phyloP scores from a whole-genome alignment of 2,888 invertebrate genomes.

The Slavum lentiscoides region DNA sequence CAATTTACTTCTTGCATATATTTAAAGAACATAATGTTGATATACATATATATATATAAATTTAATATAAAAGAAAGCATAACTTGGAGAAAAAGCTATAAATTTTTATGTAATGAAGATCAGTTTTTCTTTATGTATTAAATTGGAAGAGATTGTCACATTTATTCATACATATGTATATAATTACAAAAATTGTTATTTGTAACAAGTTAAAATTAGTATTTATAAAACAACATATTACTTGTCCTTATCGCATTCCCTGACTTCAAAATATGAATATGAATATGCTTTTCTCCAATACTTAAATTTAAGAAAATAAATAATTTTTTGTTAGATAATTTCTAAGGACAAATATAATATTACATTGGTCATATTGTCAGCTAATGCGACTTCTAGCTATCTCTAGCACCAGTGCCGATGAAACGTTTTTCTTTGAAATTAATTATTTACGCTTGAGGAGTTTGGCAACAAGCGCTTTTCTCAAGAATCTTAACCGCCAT shows the following conservation, averaged over 20 bases:
- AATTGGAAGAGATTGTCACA: too few species aligned
- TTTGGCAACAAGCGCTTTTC: neutral
- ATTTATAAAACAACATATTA: conserved; percentile 59
- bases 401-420: conserved; percentile 8
- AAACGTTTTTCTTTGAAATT: conserved; percentile 11
- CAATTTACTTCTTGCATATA: too few species aligned
- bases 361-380: neutral
- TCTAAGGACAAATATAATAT: neutral
- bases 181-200: too few species aligned
- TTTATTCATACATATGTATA: too few species aligned
- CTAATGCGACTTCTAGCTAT: neutral
- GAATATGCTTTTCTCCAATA: conserved; percentile 61
- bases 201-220: too few species aligned
- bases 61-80: too few species aligned
- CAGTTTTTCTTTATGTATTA: too few species aligned
- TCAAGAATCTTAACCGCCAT: neutral
- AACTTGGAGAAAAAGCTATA: too few species aligned
- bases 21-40: too few species aligned
- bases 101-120: too few species aligned
- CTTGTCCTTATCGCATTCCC: conserved; percentile 72
- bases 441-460: neutral
- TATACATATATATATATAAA: too few species aligned
- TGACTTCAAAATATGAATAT: conserved; percentile 71
- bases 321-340: too few species aligned
- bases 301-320: neutral